Base-by-base conservation (phyloP, 2,113 vertebrate species). In the Echinops telfairi region DNA sequence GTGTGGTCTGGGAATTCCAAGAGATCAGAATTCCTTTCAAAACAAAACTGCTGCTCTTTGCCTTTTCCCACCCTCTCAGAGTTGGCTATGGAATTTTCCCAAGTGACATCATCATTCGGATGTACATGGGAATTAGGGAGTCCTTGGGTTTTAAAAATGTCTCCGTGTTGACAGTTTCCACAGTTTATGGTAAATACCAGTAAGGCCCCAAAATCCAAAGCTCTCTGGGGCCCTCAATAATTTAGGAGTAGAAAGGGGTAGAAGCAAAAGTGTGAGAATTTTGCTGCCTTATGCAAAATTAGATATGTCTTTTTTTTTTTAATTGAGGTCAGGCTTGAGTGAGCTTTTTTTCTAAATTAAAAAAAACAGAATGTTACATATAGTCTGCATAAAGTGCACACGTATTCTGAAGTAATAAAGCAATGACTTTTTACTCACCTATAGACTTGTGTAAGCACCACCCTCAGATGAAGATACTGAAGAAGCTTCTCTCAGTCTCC, bases 21-120 rank as follows among this genome's bases (percentile, higher is more conserved):
- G 16, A 76, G 22, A 16, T 81, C 73, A 84, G 40, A 93, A 89
- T 95, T 58, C 71, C 29, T 86, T 80, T 83, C 8, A 22, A 64
- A 57, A 25, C 38, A 80, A 78, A n/a, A 22, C 31, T 83, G 71
- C 78, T 83, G 78, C 83, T 94, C 38, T 38, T 81, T 89, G 82
- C 36, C 62, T 25, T 79, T 93, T 53, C 86, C 89, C 31, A 80
- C 14, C 83, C 12, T 68, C 57, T 95, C 29, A 84, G 43, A 68
- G 25, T 84, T 15, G 47, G 93, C 90, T 43, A 57, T 73, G 2
- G 82, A 88, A 57, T 86, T 96, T 93, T 92, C 66, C 58, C 47
- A 85, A 33, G 20, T 43, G 58, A 38, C 79, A 20, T 75, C 75
- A 64, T 29, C 6, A 64, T 43, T 82, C 38, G 82, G 43, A 92